Conservation (phyloP, 2,113 vertebrate genomes). For the Syngnathus typhle region DNA sequence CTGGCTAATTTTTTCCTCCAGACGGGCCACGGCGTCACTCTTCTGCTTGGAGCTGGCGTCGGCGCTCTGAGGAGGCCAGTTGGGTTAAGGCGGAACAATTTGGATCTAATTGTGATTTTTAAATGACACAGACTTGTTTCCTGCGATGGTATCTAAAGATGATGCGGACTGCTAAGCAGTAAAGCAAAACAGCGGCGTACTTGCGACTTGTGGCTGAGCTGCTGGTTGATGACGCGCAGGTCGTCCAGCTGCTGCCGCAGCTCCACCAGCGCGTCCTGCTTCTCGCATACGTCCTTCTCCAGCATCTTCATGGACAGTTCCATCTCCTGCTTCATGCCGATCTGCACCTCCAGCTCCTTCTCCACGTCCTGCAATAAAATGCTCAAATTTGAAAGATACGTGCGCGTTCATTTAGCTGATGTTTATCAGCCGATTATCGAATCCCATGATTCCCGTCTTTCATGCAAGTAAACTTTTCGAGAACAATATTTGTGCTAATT, state of each 20-base stretch:
- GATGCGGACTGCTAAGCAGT: no score
- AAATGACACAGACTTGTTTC: no score
- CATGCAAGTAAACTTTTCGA: no score
- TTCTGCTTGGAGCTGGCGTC: conserved; percentile 90
- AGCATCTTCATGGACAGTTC: conserved; percentile 98
- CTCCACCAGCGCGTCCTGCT: conserved; percentile 89
- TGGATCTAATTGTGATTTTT: no score
- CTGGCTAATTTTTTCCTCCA: conserved; percentile 96
- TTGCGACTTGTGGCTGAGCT: conserved; percentile 92
- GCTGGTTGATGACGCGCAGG: conserved; percentile 88
- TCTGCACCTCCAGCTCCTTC: conserved; percentile 93
- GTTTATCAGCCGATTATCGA: no score
- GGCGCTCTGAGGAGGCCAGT: conserved; percentile 62
- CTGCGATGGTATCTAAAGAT: no score
- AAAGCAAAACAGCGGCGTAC: conserved; percentile 47
- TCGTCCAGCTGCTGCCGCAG: conserved; percentile 93
- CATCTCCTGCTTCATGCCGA: conserved; percentile 98
- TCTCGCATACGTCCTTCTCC: conserved; percentile 96
- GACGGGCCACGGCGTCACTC: conserved; percentile 82
- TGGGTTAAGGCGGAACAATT: no score
- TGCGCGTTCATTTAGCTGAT: no score
- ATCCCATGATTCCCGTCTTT: no score
- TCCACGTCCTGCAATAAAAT: conserved; percentile 83
- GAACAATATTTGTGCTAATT: no score
- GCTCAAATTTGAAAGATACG: no score